phyloP scores from a whole-genome alignment of 2,797 vertebrate genomes.

The Gallinago nigripennis region DNA sequence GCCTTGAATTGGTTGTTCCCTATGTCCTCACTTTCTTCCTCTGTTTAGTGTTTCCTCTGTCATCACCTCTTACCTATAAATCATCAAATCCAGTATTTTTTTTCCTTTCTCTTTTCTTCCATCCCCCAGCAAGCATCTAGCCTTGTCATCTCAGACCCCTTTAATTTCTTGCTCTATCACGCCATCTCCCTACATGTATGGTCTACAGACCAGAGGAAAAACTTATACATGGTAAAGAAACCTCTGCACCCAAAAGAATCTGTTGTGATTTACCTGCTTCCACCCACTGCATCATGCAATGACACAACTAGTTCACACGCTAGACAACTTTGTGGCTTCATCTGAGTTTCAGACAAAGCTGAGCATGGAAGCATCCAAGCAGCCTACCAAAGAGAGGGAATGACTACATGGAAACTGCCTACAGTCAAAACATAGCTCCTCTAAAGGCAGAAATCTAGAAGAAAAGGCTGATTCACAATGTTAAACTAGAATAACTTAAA shows the following conservation, averaged over 20 bases:
- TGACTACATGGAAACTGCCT: background rate
- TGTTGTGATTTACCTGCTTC: background rate
- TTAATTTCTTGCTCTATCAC: background rate
- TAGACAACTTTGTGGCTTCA: background rate
- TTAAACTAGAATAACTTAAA: background rate
- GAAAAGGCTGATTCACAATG: background rate
- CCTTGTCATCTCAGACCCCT: background rate
- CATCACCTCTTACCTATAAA: background rate
- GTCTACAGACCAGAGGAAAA: background rate
- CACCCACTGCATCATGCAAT: background rate
- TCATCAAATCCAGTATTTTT: background rate
- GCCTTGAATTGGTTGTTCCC: background rate
- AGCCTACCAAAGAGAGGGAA: background rate
- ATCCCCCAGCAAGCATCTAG: background rate
- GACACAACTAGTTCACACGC: background rate
- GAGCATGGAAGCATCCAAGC: background rate
- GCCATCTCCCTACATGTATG: background rate
- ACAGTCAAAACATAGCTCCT: background rate
- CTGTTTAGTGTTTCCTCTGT: background rate
- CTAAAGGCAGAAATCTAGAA: background rate
- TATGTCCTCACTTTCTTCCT: background rate
- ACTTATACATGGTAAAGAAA: background rate
- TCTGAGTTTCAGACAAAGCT: background rate
- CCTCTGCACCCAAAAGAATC: background rate
- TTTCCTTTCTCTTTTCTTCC: background rate